Evolutionary conservation across 2,888 invertebrate genomes (phyloP).

Genomic region (Drosophila tripunctata): DNA sequence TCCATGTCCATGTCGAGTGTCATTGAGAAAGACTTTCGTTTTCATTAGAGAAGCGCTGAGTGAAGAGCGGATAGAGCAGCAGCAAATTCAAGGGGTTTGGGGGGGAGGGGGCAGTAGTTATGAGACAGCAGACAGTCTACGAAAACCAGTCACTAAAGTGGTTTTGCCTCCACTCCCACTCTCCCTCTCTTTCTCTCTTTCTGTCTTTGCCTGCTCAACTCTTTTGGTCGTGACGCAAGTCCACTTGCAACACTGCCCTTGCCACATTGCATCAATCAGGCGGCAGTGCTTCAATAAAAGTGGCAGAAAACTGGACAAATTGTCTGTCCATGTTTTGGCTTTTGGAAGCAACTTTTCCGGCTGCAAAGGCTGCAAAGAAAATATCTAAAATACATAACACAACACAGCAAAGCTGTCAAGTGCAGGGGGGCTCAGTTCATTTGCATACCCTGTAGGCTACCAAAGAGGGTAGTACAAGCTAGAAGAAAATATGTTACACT

Average conservation of each 20-base stretch:
- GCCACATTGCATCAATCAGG: constrained; percentile 73
- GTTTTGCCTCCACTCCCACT: not conserved
- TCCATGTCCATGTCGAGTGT: constrained; percentile 46
- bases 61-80: not conserved
- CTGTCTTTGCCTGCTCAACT: not conserved
- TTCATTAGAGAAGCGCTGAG: constrained; percentile 39
- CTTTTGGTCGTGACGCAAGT: constrained; percentile 35
- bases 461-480: not conserved
- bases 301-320: constrained; percentile 41
- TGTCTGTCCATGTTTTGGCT: constrained; percentile 27
- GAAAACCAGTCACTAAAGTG: constrained; percentile 27
- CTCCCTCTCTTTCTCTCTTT: not conserved
- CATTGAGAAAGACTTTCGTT: constrained; percentile 69
- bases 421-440: constrained; percentile 51
- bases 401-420: constrained; percentile 60
- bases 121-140: constrained; percentile 6
- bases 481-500: too few species aligned
- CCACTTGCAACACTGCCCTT: constrained; percentile 64
- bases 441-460: constrained; percentile 30
- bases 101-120: not conserved
- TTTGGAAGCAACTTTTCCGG: constrained; percentile 32
- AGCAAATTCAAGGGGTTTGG: too few species aligned
- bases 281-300: constrained; percentile 59
- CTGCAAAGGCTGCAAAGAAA: constrained; percentile 8
- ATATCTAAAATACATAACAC: constrained; percentile 35